Evolutionary conservation across 2,113 vertebrate genomes (phyloP), one percentile per base, ranked within the genome.

Genomic region (Stegastes partitus): DNA sequence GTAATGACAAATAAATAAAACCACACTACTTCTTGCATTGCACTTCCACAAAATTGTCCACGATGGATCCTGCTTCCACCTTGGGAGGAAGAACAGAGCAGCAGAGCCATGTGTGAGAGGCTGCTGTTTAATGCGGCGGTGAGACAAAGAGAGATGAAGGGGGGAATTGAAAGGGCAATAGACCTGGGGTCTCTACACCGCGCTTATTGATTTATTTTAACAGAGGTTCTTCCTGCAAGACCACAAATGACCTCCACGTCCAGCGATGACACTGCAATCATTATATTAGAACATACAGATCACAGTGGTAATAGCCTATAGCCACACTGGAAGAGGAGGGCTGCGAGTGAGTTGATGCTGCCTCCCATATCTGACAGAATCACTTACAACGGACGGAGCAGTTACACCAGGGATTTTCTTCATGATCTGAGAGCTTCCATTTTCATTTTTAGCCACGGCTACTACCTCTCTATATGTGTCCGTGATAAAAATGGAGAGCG

Each of bases 241-340:
- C 80, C 37, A 39, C 69, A 44, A 4, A 4, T 74, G 71, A 89
- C 81, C 65, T 78, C 81, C 50, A 73, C 54, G 66, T 44, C 68
- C 68, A 68, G 83, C 22, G 0, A 59, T 26, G 50, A 58, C 56
- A 70, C 14, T 11, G 71, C 8, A 26, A 78, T 78, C 78, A 79
- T 85, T 84, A 82, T 57, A 68, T 71, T 78, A 74, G 39, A 73
- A 72, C 63, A 51, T 68, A 74, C 67, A 88, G 84, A 84, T 81
- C 56, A 87, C 57, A 69, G 68, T 18, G 72, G 61, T 42, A 55
- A 84, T 79, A 78, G 73, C 71, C 63, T 51, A 84, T 79, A 78
- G 73, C 71, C 63, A 69, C 56, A 54, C 37, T 59, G 68, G 72
- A 84, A 64, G 61, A 68, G 69, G 59, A 78, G 26, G 26, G 61